Evolutionary conservation across 2,113 vertebrate genomes (phyloP).

Genomic region (Patagioenas fasciata): DNA sequence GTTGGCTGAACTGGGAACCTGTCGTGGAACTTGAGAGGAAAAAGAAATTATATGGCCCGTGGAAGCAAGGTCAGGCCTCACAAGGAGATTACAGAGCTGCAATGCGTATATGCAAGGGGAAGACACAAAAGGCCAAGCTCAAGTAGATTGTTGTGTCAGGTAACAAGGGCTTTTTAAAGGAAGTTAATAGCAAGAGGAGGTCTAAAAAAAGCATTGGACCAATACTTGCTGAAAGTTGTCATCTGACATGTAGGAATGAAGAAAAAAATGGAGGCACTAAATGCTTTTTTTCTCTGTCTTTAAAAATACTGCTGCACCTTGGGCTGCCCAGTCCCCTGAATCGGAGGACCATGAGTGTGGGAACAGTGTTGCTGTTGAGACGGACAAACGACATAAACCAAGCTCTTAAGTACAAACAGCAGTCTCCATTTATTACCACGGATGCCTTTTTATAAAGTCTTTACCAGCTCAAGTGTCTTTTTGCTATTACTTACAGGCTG

Average conservation of each 20-base stretch:
- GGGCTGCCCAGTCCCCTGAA: too few species aligned
- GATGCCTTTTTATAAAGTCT: too few species aligned
- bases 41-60: not conserved
- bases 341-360: too few species aligned
- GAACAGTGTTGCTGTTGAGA: too few species aligned
- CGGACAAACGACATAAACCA: too few species aligned
- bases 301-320: not conserved
- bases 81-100: not conserved
- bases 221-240: too few species aligned
- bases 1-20: not conserved
- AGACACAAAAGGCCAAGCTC: not conserved
- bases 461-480: too few species aligned
- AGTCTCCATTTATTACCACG: too few species aligned
- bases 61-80: not conserved
- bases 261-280: not conserved
- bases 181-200: too few species aligned
- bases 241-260: too few species aligned
- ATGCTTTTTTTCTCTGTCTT: not conserved
- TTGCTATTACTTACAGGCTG: too few species aligned
- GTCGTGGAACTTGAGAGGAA: not conserved
- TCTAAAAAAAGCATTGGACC: not conserved
- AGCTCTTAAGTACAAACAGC: too few species aligned
- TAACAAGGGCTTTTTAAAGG: not conserved
- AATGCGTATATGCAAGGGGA: not conserved
- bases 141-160: not conserved